Percentiles rank a stretch among this genome's conserved stretches.
phyloP scores from a whole-genome alignment of 2,888 invertebrate genomes.

The Agyllia agylla region DNA sequence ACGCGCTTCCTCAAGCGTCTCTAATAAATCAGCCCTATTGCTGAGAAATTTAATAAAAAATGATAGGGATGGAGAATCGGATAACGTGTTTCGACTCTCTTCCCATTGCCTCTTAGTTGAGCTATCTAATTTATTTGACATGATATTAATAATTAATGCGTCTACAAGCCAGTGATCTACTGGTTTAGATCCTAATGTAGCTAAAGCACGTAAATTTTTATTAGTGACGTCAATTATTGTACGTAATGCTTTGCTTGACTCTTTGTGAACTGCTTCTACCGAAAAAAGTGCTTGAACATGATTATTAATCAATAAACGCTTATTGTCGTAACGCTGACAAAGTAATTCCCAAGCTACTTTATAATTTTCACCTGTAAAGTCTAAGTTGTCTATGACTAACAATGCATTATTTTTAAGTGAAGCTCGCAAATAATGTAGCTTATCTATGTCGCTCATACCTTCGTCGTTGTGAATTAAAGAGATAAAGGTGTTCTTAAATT shows the following conservation, averaged over 20 bases:
- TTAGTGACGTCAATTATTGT: background rate
- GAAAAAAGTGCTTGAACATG: background rate
- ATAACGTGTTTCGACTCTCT: slow-evolving; percentile 12
- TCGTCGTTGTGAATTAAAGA: background rate
- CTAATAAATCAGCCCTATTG: slow-evolving; percentile 55
- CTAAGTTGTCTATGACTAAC: background rate
- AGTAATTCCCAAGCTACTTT: background rate
- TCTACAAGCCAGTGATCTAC: background rate
- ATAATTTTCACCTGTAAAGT: background rate
- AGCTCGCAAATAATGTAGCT: background rate
- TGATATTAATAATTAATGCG: background rate
- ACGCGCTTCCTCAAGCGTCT: background rate
- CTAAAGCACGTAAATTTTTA: background rate
- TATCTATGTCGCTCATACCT: background rate
- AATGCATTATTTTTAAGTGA: background rate
- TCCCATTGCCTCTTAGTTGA: background rate
- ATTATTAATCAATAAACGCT: background rate
- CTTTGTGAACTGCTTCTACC: background rate
- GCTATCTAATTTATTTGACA: background rate
- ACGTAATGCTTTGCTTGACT: background rate
- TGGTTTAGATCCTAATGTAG: background rate
- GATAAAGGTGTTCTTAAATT: background rate
- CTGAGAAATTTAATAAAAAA: slow-evolving; percentile 43
- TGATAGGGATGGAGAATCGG: slow-evolving; percentile 34
- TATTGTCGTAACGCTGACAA: background rate